Evolutionary conservation across 2,113 vertebrate species (phyloP).

Genomic region (Sula dactylatra): DNA sequence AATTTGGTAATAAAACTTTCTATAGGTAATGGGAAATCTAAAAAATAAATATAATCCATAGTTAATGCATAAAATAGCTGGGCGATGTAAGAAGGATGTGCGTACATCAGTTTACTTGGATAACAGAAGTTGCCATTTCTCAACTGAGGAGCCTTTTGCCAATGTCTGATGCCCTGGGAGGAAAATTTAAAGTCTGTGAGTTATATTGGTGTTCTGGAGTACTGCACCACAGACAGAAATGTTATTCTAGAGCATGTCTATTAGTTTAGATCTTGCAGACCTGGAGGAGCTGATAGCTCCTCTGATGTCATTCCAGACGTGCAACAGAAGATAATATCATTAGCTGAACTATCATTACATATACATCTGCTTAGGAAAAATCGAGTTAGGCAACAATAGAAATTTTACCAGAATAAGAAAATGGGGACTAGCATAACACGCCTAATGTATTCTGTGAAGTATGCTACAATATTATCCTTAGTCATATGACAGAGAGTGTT

Average conservation of each 20-base stretch:
- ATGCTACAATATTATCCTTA: background rate
- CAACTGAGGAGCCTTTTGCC: background rate
- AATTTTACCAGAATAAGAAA: background rate
- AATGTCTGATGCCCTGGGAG: background rate
- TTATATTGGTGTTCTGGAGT: background rate
- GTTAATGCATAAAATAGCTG: background rate
- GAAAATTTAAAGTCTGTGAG: background rate
- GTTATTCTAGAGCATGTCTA: background rate
- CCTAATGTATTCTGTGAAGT: background rate
- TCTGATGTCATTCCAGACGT: conserved; percentile 27
- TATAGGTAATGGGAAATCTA: background rate
- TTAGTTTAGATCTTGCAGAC: conserved; percentile 22
- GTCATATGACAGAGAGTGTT: background rate
- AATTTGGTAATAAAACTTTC: background rate
- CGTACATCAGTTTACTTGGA: background rate
- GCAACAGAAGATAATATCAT: background rate
- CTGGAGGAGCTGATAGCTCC: background rate
- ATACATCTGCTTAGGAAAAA: conserved; percentile 8
- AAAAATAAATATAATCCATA: background rate
- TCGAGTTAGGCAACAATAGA: background rate
- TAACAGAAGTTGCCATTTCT: background rate
- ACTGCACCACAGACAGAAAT: background rate
- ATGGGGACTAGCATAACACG: background rate
- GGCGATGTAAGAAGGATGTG: background rate
- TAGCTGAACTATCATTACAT: background rate